A percentile compares a stretch with the other conserved stretches of the same genome.
phyloP scores from a whole-genome alignment of 2,113 vertebrate genomes.

The Anarhynchus alexandrinus region DNA sequence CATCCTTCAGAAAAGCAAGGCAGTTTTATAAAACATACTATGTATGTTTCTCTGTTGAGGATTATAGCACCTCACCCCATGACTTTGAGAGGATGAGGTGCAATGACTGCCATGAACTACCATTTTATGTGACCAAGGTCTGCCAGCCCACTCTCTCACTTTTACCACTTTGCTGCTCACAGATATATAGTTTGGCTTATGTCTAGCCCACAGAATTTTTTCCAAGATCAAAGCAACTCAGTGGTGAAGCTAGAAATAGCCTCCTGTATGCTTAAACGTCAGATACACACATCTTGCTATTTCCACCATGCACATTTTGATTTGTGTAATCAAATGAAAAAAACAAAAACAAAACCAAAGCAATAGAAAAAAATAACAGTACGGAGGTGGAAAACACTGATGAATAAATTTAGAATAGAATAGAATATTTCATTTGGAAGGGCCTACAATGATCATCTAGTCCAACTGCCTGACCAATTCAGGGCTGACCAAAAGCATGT shows the following conservation, averaged over 20 bases:
- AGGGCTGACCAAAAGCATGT: background rate
- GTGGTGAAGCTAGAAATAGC: background rate
- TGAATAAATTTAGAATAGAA: background rate
- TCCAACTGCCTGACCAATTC: background rate
- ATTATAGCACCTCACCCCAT: background rate
- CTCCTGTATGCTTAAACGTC: background rate
- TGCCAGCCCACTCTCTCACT: background rate
- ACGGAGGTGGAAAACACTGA: background rate
- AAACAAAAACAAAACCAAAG: background rate
- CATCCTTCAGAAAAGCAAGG: background rate
- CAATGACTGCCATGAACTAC: background rate
- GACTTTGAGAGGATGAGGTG: background rate
- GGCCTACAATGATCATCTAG: accelerated
- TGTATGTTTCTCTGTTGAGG: background rate
- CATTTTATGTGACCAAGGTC: background rate
- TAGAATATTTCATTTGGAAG: background rate
- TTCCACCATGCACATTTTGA: background rate
- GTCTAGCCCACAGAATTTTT: background rate
- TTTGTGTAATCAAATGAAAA: background rate
- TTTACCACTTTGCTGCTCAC: background rate
- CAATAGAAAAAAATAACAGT: background rate
- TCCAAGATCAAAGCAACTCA: background rate
- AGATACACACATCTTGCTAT: background rate
- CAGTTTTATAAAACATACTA: background rate
- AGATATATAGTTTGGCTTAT: background rate